Evolutionary conservation across 1,140 invertebrate genomes (phyloP), one percentile per base, ranked within the genome.

Genomic region (Glossosoma conforme): DNA sequence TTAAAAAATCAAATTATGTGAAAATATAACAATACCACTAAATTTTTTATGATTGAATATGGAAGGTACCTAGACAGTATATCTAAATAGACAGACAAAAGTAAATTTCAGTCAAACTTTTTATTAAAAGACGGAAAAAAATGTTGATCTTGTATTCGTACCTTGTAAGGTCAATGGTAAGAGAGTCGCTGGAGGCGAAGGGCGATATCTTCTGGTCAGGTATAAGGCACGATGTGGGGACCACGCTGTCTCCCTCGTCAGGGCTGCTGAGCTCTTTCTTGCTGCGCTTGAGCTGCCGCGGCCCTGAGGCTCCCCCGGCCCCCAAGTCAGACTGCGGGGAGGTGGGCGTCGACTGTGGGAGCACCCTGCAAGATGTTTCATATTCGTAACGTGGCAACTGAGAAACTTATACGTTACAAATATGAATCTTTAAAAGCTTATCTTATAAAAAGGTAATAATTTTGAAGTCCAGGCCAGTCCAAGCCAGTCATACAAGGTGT

Each of bases 161-260:
- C 72, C 72, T 77, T 61, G 82, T 84, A 19, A 78, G 70, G 63
- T 88, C 85, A 54, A 85, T 85, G 11, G 83, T 81, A 52, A 89
- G 65, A 8, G 87, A 89, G 67, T 90, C 87, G 61, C 81, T 87
- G 19, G 87, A 90, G 20, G 84, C 86, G 67, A 86, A 89, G 13
- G 85, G 85, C 13, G 86, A 89, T 6, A 64, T 53, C 60, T 74
- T 77, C 54, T 58, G 40, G 38, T 66, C 63, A 14, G 62, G 55
- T 35, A 62, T 35, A 33, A 69, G 57, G 56, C 58, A 65, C 4
- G 65, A 63, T 1, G 62, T 65, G 6, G 69, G 69, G 5, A 72
- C 69, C 13, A 72, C 63, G 25, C 64, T 60, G 53, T 69, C 68
- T 38, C 69, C 69, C 13, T 63, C 61, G 8, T 62, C 60, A 30